These are phyloP conservation scores for Temnothorax rugatulus DNA, from an alignment of 2,888 invertebrate species.

Conservation along the genomic window DNA sequence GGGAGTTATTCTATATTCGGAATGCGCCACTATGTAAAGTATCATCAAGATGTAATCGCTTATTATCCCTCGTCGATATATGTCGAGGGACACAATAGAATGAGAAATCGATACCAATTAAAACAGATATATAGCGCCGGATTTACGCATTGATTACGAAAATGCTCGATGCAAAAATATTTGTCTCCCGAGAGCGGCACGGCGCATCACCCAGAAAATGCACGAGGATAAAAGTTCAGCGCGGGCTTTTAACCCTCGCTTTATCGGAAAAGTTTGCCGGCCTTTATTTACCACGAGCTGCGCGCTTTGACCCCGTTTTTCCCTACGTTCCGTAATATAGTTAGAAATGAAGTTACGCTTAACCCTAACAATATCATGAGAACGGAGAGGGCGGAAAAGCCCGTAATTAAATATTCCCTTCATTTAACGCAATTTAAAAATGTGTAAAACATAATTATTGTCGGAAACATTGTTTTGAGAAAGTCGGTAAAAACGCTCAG, in stretches of 20 bases:
- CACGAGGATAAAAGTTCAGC: constrained; percentile 52
- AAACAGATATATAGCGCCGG: constrained; percentile 18
- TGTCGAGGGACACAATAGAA: constrained; percentile 24
- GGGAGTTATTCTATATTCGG: neutral
- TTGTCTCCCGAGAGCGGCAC: constrained; percentile 48
- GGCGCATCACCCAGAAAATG: constrained; percentile 53
- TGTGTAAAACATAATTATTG: constrained; percentile 29
- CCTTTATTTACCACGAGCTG: constrained; percentile 56
- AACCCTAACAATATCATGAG: constrained; percentile 46
- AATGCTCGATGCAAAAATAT: constrained; percentile 52
- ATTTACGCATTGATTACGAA: constrained; percentile 49
- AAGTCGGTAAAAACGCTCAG: neutral
- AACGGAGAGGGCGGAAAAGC: neutral
- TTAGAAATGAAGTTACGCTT: constrained; percentile 59
- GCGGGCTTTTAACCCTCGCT: constrained; percentile 55
- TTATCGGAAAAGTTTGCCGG: constrained; percentile 57
- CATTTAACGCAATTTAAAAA: constrained; percentile 20
- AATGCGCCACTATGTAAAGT: neutral
- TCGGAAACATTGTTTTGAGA: constrained; percentile 14
- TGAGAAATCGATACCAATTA: constrained; percentile 47
- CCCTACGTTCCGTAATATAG: constrained; percentile 54
- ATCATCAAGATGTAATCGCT: constrained; percentile 17
- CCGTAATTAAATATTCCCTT: constrained; percentile 41
- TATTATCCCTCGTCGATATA: constrained; percentile 18
- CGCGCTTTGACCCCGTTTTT: constrained; percentile 55